Conservation (phyloP, 2,888 invertebrate genomes). For the Mellilla xanthometata region DNA sequence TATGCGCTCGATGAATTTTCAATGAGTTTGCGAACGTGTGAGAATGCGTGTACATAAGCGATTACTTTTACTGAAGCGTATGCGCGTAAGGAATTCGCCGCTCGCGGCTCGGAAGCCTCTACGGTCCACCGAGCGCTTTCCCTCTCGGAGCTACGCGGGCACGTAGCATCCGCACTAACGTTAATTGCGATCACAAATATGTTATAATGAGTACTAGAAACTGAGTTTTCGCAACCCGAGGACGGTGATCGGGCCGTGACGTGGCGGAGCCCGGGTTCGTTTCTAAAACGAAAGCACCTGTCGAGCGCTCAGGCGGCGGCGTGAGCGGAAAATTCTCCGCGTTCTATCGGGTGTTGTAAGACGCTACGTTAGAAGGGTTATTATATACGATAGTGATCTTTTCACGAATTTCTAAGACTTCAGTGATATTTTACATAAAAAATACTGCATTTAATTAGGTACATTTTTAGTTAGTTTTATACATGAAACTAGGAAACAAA, state of each 20-base stretch:
- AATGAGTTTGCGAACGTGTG: slow-evolving; percentile 42
- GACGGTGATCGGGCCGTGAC: slow-evolving; percentile 37
- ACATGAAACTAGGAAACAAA: background rate
- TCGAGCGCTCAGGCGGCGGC: slow-evolving; percentile 38
- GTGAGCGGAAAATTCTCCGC: slow-evolving; percentile 37
- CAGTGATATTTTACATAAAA: too few relatives aligned
- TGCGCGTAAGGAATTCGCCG: slow-evolving; percentile 37
- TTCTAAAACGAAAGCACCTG: slow-evolving; percentile 63
- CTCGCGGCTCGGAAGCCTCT: slow-evolving; percentile 50
- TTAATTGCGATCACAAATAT: slow-evolving; percentile 51
- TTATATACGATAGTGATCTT: too few relatives aligned
- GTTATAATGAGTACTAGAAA: slow-evolving; percentile 47
- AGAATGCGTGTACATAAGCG: slow-evolving; percentile 41
- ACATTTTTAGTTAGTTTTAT: too few relatives aligned
- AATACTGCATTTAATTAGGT: too few relatives aligned
- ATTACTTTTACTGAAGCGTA: slow-evolving; percentile 56
- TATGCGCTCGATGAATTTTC: slow-evolving; percentile 39
- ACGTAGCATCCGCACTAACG: slow-evolving; percentile 48
- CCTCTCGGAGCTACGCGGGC: slow-evolving; percentile 58
- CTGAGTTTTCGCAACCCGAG: slow-evolving; percentile 45
- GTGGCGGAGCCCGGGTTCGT: slow-evolving; percentile 44
- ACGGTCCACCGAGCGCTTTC: slow-evolving; percentile 71
- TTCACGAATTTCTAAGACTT: too few relatives aligned
- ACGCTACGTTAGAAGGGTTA: background rate
- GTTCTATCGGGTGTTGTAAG: slow-evolving; percentile 32